phyloP scores from a whole-genome alignment of 2,113 vertebrate species.

The Brachyhypopomus gauderio region DNA sequence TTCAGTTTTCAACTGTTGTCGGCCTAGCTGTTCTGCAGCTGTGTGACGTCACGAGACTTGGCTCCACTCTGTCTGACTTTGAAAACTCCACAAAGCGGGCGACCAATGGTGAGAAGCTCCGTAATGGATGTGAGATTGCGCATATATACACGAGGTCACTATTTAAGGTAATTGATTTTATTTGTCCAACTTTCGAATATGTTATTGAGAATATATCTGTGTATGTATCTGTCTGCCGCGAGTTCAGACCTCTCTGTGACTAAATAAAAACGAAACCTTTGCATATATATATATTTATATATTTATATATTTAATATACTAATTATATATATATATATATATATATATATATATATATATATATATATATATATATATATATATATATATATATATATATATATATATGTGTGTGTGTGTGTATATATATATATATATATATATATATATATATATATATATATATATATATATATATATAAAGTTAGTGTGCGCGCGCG shows the following conservation, averaged over 20 bases:
- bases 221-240: conserved; percentile 9
- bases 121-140: conserved; percentile 11
- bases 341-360: too few relatives aligned
- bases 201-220: neutral
- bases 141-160: conserved; percentile 26
- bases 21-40: conserved; percentile 68
- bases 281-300: neutral
- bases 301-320: too few relatives aligned
- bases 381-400: too few relatives aligned
- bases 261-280: neutral
- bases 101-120: conserved; percentile 49
- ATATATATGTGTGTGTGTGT: too few relatives aligned
- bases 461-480: too few relatives aligned
- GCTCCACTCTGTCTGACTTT: conserved; percentile 77
- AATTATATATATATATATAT: too few relatives aligned
- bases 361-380: too few relatives aligned
- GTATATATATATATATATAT: too few relatives aligned
- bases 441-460: too few relatives aligned
- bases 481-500: too few relatives aligned
- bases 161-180: conserved; percentile 35
- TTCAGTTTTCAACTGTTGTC: conserved; percentile 23
- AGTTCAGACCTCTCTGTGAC: neutral
- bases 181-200: neutral
- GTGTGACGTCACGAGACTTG: conserved; percentile 73
- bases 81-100: conserved; percentile 51